These are phyloP conservation scores for Aethina tumida DNA, from an alignment of 1,140 invertebrate genomes.

Conservation along the genomic window DNA sequence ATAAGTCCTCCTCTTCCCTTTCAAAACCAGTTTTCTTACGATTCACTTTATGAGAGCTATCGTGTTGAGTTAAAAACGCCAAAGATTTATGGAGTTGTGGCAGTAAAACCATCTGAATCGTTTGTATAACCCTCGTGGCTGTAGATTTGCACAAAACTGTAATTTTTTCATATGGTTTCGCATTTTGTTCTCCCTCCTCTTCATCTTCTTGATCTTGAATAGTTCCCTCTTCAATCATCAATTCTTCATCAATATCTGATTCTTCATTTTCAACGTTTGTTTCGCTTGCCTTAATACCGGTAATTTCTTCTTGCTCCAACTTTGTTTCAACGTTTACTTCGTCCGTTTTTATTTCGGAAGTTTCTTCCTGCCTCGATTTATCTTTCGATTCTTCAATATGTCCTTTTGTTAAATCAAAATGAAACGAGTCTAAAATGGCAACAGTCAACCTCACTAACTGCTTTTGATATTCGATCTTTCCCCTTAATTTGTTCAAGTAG, in stretches of 20 bases:
- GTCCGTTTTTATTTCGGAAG: slow-evolving; percentile 16
- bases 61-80: slow-evolving; percentile 61
- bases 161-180: slow-evolving; percentile 45
- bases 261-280: slow-evolving; percentile 18
- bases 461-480: slow-evolving; percentile 65
- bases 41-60: slow-evolving; percentile 73
- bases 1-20: slow-evolving; percentile 80
- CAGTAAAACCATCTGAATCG: slow-evolving; percentile 48
- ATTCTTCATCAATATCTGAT: slow-evolving; percentile 24
- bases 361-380: slow-evolving; percentile 24
- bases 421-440: slow-evolving; percentile 80
- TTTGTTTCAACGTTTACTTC: slow-evolving; percentile 15
- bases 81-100: slow-evolving; percentile 59
- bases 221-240: slow-evolving; percentile 31
- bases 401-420: slow-evolving; percentile 75
- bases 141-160: slow-evolving; percentile 53
- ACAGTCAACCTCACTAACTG: slow-evolving; percentile 73
- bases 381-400: slow-evolving; percentile 29
- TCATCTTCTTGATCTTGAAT: slow-evolving; percentile 21
- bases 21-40: slow-evolving; percentile 50
- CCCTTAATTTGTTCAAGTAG: slow-evolving; percentile 66
- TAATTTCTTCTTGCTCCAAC: slow-evolving; percentile 24
- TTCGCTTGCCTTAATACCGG: slow-evolving; percentile 10
- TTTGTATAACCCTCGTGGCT: slow-evolving; percentile 62
- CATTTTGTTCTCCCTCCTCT: slow-evolving; percentile 15